Base-by-base conservation (phyloP, 2,888 invertebrate species). In the Pimpla rufipes region DNA sequence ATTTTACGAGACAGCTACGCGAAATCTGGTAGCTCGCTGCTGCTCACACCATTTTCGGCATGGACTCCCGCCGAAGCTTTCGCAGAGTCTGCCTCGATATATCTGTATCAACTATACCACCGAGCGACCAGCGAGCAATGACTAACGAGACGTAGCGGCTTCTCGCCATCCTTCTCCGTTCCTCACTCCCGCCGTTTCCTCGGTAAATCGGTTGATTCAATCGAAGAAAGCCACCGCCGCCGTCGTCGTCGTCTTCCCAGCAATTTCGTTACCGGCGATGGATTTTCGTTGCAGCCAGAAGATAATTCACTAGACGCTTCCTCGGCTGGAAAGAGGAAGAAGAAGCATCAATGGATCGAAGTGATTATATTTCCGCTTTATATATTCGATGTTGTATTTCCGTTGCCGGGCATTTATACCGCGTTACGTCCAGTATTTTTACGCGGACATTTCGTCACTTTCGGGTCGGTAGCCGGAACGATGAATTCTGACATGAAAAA, bases 1-100 rank as follows among this genome's bases (percentile, higher is more conserved):
- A 87, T 87, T 90, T 89, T 89, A 89, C 88, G 86, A 86, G 83
- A 80, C 59, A 35, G 78, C 68, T 62, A 52, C 68, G 40, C 77
- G 67, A 68, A 67, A 78, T 74, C 73, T 73, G 37, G 4, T 45
- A 45, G 67, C 18, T 6, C 57, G 13, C 2, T 35, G 42, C 47
- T 67, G 57, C 57, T 45, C 47, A 18, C 40, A 40, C 62, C 37
- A 64, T 64, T 78, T 29, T 64, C 62, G 45, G 29, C 4, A 42
- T 45, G 29, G 45, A 67, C 45, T 55, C 42, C 23, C 10, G 21
- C 55, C 10, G 57, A 57, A 57, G 23, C 40, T 23, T 23, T 8
- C 11, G 29, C 42, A 21, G 21, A 18, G 29, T 59, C 16, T 37
- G 8, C 29, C 16, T 52, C 52, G 13, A 35, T 29, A 16, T 35